Base-by-base conservation (phyloP, 2,113 vertebrate genomes). In the Colossoma macropomum region DNA sequence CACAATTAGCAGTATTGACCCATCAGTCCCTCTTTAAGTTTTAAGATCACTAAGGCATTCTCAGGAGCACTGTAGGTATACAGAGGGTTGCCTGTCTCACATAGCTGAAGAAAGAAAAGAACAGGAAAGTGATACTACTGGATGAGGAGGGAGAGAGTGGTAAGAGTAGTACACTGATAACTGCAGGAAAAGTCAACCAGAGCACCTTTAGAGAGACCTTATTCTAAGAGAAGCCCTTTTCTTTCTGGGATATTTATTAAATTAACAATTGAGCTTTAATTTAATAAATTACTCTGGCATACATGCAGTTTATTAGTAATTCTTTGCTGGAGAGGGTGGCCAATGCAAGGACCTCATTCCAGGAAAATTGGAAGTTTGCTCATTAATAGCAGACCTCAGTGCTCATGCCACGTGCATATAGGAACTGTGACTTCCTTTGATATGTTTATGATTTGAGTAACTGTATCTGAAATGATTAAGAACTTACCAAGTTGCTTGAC, bases 61-160 rank as follows among this genome's bases (percentile, higher is more conserved):
- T n/a, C 16, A 21, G 25, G 23, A 32, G 13, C 2, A 38, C 34
- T 71, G 32, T 17, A 25, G 38, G 12, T 19, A 13, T 13, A 16
- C 25, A 23, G 34, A 28, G 41, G 41, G 25, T 28, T 25, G 45
- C 30, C 30, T 74, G 59, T 41, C 28, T 62, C 68, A n/a, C 34
- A 71, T 38, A n/a, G 34, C n/a, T 62, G 59, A 27, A 27, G 21
- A 41, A 27, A 71, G 34, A 28, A 70, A 45, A 62, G 50, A 21
- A 45, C 56, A 28, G 68, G n/a, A 80, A 80, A 62, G 54, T 8
- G 78, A 80, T 80, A 80, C 52, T 54, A 12, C 56, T 72, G 38
- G 32, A 25, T 25, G 30, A 60, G 11, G 50, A 71, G 45, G 32
- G 66, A 45, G 16, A 41, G 78, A 71, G 78, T 9, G 10, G 59